These are phyloP conservation scores for Serilophus lunatus DNA, from an alignment of 2,113 vertebrate species.

Conservation along the genomic window DNA sequence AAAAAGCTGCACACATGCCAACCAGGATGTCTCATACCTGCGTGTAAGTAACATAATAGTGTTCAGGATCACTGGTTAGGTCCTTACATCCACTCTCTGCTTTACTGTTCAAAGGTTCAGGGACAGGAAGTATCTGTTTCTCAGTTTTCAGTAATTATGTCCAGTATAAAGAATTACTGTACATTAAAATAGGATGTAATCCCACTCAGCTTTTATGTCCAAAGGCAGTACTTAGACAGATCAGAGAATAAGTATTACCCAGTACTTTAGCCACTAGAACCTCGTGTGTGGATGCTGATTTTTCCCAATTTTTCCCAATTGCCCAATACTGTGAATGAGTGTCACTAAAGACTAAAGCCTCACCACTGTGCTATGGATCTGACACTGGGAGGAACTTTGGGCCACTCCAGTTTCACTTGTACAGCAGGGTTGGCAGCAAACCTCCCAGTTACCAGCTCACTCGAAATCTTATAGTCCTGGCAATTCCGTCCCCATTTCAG, in stretches of 20 bases:
- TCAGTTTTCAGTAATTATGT: not conserved
- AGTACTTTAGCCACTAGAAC: not conserved
- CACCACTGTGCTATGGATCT: constrained; percentile 66
- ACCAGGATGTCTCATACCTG: not conserved
- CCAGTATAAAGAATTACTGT: not conserved
- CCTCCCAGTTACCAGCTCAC: constrained; percentile 73
- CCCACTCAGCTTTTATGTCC: not conserved
- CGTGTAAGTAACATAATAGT: not conserved
- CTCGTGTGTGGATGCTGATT: not conserved
- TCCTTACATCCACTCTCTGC: not conserved
- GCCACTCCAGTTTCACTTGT: constrained; percentile 71
- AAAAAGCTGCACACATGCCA: not conserved
- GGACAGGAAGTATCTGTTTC: not conserved
- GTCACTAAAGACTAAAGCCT: not conserved
- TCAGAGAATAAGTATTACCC: not conserved
- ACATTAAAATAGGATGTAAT: not conserved
- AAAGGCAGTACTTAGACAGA: not conserved
- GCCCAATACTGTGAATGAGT: fast-evolving
- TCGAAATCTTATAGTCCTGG: constrained; percentile 60
- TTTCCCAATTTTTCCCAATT: not conserved
- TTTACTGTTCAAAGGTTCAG: not conserved
- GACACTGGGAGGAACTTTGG: constrained; percentile 52
- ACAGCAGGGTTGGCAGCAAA: constrained; percentile 69
- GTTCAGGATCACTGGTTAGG: not conserved
- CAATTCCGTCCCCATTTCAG: constrained; percentile 74